These are phyloP conservation scores for Andrena trimmerana DNA, from an alignment of 2,888 invertebrate species.

Conservation along the genomic window DNA sequence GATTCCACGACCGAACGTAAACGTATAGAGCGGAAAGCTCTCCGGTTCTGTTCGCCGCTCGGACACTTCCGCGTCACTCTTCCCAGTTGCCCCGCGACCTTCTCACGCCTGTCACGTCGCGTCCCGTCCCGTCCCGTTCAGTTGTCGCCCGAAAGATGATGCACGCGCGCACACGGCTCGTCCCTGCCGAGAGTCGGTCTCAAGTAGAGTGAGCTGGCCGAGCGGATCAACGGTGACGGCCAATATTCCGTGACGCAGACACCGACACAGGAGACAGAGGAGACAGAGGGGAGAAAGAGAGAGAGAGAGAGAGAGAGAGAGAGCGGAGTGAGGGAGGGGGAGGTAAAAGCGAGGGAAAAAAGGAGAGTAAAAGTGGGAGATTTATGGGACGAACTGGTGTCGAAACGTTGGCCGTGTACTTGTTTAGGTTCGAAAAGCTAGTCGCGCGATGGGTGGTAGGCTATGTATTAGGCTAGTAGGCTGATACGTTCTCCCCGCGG, in stretches of 20 bases:
- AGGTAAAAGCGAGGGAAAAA: background rate
- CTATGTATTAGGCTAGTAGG: conserved; percentile 45
- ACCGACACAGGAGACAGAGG: background rate
- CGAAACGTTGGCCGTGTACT: conserved; percentile 34
- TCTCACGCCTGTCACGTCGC: conserved; percentile 39
- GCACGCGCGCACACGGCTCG: conserved; percentile 48
- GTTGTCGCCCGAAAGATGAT: conserved; percentile 36
- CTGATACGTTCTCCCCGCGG: conserved; percentile 43
- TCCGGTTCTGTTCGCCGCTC: conserved; percentile 26
- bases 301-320: conserved; percentile 11
- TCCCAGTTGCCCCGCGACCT: conserved; percentile 28
- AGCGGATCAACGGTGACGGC: conserved; percentile 15
- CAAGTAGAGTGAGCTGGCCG: conserved; percentile 23
- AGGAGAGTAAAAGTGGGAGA: conserved; percentile 13
- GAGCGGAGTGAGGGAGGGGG: background rate
- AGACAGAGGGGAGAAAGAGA: background rate
- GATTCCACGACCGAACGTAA: background rate
- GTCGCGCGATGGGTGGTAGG: conserved; percentile 10
- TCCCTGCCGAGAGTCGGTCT: conserved; percentile 27
- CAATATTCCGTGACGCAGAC: conserved; percentile 2
- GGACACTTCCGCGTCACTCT: conserved; percentile 35
- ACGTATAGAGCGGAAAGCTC: background rate
- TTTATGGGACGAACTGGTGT: conserved; percentile 36
- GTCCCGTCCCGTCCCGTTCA: too few species aligned
- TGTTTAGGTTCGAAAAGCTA: conserved; percentile 14